Percentiles rank a stretch among this genome's conserved stretches.
Evolutionary conservation across 1,140 invertebrate species (phyloP).

Genomic region (Drosophila aff.): DNA sequence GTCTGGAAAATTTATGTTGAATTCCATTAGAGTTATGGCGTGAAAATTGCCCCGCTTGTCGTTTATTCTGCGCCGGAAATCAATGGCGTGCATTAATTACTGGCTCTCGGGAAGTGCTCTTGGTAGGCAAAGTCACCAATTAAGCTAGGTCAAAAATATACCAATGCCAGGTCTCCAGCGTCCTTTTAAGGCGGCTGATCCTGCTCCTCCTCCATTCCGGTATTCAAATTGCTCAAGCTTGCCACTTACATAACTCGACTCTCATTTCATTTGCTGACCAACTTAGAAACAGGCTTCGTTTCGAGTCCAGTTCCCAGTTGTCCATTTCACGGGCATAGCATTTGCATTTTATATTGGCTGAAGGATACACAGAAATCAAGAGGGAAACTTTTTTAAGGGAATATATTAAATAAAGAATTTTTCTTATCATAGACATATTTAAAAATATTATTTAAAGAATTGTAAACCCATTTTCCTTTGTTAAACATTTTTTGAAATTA

Average conservation of each 20-base stretch:
- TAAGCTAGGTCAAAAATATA: constrained; percentile 24
- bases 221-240: constrained; percentile 68
- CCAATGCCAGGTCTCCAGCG: constrained; percentile 46
- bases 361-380: constrained; percentile 5
- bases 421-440: background rate
- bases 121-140: constrained; percentile 31
- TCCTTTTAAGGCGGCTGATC: constrained; percentile 53
- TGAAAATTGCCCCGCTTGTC: constrained; percentile 53
- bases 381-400: background rate
- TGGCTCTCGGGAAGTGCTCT: constrained; percentile 4
- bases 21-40: constrained; percentile 82
- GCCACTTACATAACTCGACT: constrained; percentile 55
- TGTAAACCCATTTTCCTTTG: background rate
- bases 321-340: constrained; percentile 68
- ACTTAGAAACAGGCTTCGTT: constrained; percentile 7
- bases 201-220: constrained; percentile 9
- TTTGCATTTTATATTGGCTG: constrained; percentile 74
- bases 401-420: background rate
- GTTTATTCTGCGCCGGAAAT: constrained; percentile 39
- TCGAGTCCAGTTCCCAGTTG: constrained; percentile 60
- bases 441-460: background rate
- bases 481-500: background rate
- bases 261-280: constrained; percentile 59
- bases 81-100: constrained; percentile 56
- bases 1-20: constrained; percentile 73